Evolutionary conservation across 1,140 invertebrate species (phyloP), one percentile per base, ranked within the genome.

Genomic region (Macrotrachela quadricornifera): DNA sequence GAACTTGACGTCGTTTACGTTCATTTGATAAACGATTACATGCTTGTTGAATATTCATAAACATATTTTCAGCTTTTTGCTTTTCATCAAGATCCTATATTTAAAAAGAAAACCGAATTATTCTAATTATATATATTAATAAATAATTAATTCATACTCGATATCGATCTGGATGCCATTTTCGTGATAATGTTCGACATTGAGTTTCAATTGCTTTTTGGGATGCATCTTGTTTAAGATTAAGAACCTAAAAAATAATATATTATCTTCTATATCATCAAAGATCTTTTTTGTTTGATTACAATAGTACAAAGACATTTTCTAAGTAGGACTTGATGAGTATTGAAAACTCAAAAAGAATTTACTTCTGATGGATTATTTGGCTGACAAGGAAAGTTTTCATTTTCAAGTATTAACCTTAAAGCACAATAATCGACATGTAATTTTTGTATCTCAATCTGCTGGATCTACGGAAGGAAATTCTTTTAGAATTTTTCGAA

Each of bases 11-110:
- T 4, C 21, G 21, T 30, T 30, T 30, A 30, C 21, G 21, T 30
- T 30, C 21, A 8, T 2, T 82, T 6, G 84, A 88, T 0, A 92
- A 69, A 21, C 82, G 80, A 61, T 87, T 83, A 61, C 88, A 92
- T 0, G 87, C 85, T 65, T 85, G 77, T 63, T 91, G 84, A 56
- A 92, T 84, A 62, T 91, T 82, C 71, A 91, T 83, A 62, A 92
- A 94, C 51, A 75, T 79, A 60, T 85, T 79, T 63, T 90, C 81
- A 1, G 83, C 85, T 9, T 68, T 71, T 12, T 69, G 66, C 55
- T 65, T 70, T 54, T 78, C 74, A 0, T 70, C 66, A 13, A 56
- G 57, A 47, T 63, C 53, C 52, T 54, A 17, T 4, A 17, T 37
- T 13, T 46, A 47, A 53, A 47, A 15, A 6, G 30, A 39, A 11